Conservation (phyloP, 2,797 vertebrate genomes). For the Chelon auratus region DNA sequence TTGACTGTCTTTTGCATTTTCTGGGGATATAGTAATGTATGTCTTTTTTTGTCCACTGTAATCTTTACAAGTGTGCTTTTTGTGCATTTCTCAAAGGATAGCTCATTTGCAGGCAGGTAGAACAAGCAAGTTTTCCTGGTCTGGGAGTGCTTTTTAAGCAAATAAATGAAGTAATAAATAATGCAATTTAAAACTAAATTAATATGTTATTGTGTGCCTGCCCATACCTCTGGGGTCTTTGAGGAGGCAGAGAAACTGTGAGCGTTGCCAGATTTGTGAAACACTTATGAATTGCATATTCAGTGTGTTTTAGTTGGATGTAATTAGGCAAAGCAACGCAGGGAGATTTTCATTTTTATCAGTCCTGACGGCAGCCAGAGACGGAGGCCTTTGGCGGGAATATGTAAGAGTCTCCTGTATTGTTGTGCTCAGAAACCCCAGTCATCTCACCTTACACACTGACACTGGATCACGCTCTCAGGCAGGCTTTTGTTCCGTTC, state of each 20-base stretch:
- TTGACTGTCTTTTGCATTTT: neutral
- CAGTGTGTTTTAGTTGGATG: constrained; percentile 59
- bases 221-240: constrained; percentile 59
- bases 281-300: constrained; percentile 61
- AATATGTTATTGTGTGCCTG: constrained; percentile 68
- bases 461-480: constrained; percentile 48
- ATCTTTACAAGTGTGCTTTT: constrained; percentile 3
- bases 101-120: constrained; percentile 31
- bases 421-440: constrained; percentile 37
- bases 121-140: constrained; percentile 46
- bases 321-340: constrained; percentile 63
- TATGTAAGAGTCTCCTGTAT: constrained; percentile 54
- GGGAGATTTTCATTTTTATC: constrained; percentile 61
- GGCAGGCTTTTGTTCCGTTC: constrained; percentile 54
- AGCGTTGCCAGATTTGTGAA: constrained; percentile 65
- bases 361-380: constrained; percentile 42
- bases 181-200: constrained; percentile 70
- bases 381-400: constrained; percentile 60
- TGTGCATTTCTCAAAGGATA: constrained; percentile 23
- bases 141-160: constrained; percentile 55
- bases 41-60: neutral
- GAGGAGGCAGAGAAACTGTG: constrained; percentile 53
- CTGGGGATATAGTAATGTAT: neutral
- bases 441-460: constrained; percentile 69
- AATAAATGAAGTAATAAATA: constrained; percentile 71